Conservation (phyloP, 2,888 invertebrate species). For the Nebria salina region DNA sequence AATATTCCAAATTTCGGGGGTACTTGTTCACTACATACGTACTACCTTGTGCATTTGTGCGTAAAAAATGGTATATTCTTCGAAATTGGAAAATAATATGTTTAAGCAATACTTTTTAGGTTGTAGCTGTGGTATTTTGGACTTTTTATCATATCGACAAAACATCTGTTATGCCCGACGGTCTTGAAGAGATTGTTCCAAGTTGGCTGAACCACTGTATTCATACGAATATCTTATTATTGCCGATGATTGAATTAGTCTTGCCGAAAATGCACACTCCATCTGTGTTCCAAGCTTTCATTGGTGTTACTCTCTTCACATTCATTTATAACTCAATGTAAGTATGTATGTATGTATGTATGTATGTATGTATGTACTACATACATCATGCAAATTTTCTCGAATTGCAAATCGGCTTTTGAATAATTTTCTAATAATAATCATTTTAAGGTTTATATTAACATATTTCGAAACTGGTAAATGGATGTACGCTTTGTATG, state of each 20-base stretch:
- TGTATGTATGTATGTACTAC: background rate
- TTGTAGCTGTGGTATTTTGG: conserved; percentile 56
- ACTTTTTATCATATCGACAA: conserved; percentile 53
- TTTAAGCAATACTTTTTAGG: conserved; percentile 32
- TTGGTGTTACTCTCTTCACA: conserved; percentile 41
- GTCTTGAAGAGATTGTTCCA: conserved; percentile 51
- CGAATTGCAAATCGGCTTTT: no score
- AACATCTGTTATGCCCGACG: conserved; percentile 54
- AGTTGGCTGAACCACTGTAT: conserved; percentile 56
- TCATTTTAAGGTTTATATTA: conserved; percentile 51
- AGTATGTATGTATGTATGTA: conserved; percentile 34
- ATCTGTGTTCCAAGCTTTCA: conserved; percentile 33
- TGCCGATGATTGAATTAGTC: conserved; percentile 52
- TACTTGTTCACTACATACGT: conserved; percentile 44
- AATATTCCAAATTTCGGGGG: conserved; percentile 24
- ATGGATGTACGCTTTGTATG: conserved; percentile 56
- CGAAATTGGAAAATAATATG: background rate
- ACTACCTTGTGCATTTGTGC: conserved; percentile 41
- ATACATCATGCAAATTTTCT: background rate
- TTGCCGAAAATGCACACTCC: conserved; percentile 50
- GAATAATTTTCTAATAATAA: background rate
- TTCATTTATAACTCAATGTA: conserved; percentile 43
- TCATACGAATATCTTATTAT: conserved; percentile 54
- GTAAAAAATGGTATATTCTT: conserved; percentile 7
- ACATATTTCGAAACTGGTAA: conserved; percentile 53